phyloP scores from a whole-genome alignment of 2,113 vertebrate genomes.

The Camelus dromedarius region DNA sequence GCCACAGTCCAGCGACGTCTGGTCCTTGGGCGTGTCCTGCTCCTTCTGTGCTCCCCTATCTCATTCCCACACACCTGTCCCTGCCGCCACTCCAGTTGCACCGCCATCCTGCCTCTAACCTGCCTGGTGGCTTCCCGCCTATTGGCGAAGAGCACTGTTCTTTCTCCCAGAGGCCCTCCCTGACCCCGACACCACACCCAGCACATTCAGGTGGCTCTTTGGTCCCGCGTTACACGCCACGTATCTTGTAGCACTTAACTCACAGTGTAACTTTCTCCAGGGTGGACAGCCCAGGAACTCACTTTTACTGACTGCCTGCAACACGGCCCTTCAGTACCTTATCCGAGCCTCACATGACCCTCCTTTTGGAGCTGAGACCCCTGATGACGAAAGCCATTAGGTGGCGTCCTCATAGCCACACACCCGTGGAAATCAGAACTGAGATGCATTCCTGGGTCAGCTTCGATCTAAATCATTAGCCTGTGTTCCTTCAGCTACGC shows the following conservation, averaged over 20 bases:
- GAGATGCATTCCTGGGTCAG: not conserved
- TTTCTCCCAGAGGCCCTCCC: not conserved
- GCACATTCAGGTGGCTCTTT: not conserved
- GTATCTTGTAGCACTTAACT: not conserved
- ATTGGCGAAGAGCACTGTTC: not conserved
- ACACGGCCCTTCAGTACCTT: not conserved
- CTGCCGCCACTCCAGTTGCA: not conserved
- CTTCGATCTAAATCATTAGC: conserved; percentile 11
- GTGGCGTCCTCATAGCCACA: not conserved
- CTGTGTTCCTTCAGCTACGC: not conserved
- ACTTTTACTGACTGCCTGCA: not conserved
- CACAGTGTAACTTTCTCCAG: not conserved
- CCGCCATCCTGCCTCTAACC: not conserved
- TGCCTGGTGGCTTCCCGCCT: not conserved
- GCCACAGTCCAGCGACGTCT: not conserved
- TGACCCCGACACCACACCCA: not conserved
- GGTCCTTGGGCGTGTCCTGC: no score
- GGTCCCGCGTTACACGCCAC: not conserved
- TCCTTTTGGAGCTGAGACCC: not conserved
- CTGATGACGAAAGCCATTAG: not conserved
- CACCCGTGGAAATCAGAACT: not conserved
- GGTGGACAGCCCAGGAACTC: not conserved
- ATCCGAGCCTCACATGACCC: not conserved
- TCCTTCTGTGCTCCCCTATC: not conserved
- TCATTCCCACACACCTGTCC: not conserved